A percentile compares a stretch with the other conserved stretches of the same genome.
These are phyloP conservation scores for Melopsittacus undulatus DNA, from an alignment of 2,797 vertebrate genomes.

Conservation along the genomic window DNA sequence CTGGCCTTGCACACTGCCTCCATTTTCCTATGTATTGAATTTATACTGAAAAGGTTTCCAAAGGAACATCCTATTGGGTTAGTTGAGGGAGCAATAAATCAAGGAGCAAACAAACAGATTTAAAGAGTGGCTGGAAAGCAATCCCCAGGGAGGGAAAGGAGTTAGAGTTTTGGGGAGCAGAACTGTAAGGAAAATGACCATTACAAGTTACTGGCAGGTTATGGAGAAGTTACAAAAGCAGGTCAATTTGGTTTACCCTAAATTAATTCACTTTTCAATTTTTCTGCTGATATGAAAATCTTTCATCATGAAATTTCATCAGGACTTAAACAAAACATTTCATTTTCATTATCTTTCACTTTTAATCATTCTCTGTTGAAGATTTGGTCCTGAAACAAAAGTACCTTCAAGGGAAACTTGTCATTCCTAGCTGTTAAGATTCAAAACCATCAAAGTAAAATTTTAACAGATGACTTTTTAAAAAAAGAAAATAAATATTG, in stretches of 20 bases:
- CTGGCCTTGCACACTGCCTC: not conserved
- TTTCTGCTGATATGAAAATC: not conserved
- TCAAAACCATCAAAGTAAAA: not conserved
- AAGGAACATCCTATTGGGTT: not conserved
- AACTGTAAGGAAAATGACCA: not conserved
- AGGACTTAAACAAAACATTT: not conserved
- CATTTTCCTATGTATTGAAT: not conserved
- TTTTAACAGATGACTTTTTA: not conserved
- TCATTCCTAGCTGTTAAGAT: not conserved
- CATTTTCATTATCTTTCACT: not conserved
- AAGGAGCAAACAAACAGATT: not conserved
- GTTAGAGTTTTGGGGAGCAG: not conserved
- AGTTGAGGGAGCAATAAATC: not conserved
- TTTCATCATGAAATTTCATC: not conserved
- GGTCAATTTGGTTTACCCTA: not conserved
- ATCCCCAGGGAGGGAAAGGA: not conserved
- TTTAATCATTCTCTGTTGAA: not conserved
- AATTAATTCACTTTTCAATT: not conserved
- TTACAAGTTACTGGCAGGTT: not conserved
- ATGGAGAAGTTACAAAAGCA: not conserved
- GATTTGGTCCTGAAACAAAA: not conserved
- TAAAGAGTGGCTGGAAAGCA: not conserved
- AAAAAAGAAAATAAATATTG: not conserved
- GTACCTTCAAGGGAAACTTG: not conserved
- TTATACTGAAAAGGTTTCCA: not conserved